Base-by-base conservation (phyloP, 1,140 invertebrate species). In the Aphidius ervi region DNA sequence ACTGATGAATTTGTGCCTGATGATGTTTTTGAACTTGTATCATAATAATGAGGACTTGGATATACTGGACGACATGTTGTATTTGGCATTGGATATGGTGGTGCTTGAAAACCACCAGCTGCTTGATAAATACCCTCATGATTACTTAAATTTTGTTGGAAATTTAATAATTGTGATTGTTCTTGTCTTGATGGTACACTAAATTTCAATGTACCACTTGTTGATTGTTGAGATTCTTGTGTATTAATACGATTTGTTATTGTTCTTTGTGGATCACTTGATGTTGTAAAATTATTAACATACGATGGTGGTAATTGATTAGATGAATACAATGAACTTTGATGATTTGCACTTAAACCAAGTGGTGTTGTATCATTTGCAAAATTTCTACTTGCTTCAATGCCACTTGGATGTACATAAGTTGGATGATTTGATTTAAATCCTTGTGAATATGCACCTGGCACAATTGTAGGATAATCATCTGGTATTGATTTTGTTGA, bases 21-120 rank as follows among this genome's bases (percentile, higher is more conserved):
- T 9, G 43, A 60, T 16, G 59, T 39, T 52, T 75, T 79, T 10
- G 66, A 58, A 42, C 67, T 59, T 1, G 74, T 57, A 40, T 80
- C 77, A 50, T 78, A 80, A 43, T 78, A 80, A 42, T 74, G 72
- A 10, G 71, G 68, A 56, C 70, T 68, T 8, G 75, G 69, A 56
- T 80, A 80, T 0, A 80, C 71, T 6, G 75, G 70, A 40, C 77
- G 58, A 60, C 65, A 66, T 1, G 62, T 65, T 1, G 76, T 58
- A 46, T 73, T 74, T 5, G 76, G 63, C 66, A 79, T 69, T 3
- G 74, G 63, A 53, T 78, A 79, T 1, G 75, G 64, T 4, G 76
- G 68, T 8, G 75, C 63, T 57, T 77, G 75, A 39, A 79, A 79
- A 23, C 76, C 67, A 41, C 57, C 55, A 20, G 55, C 65, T 61